Evolutionary conservation across 2,888 invertebrate genomes (phyloP).

Genomic region (Gortyna flavago): DNA sequence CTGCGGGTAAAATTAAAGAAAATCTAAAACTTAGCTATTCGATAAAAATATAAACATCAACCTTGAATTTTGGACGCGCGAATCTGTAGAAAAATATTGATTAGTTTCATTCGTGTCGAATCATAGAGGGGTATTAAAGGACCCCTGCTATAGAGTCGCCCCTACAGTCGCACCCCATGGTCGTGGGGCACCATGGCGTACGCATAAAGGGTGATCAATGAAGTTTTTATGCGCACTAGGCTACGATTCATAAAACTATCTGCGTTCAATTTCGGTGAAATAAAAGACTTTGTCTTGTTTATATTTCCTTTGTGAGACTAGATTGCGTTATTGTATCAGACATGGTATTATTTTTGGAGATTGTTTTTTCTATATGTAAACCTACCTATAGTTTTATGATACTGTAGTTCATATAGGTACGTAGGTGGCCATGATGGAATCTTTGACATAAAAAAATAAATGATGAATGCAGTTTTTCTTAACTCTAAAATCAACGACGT

Average conservation of each 20-base stretch:
- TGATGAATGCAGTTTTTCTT: background rate
- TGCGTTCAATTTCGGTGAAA: conserved; percentile 40
- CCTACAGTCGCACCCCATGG: conserved; percentile 54
- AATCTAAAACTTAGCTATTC: background rate
- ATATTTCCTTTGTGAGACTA: conserved; percentile 32
- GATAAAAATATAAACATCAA: conserved; percentile 6
- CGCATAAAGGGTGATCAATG: conserved; percentile 45
- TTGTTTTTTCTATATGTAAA: background rate
- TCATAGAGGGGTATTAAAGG: conserved; percentile 56
- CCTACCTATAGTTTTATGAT: background rate
- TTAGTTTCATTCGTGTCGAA: conserved; percentile 54
- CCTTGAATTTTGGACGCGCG: conserved; percentile 31
- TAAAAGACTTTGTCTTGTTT: conserved; percentile 25
- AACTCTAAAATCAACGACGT: background rate
- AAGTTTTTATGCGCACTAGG: conserved; percentile 37
- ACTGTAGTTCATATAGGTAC: background rate
- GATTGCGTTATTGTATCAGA: conserved; percentile 38
- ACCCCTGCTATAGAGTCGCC: conserved; percentile 54
- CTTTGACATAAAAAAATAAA: background rate
- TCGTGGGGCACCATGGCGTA: conserved; percentile 23
- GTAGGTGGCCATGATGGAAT: background rate
- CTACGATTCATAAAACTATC: conserved; percentile 47
- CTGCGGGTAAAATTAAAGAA: background rate
- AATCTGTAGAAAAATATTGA: conserved; percentile 58
- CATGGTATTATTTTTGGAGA: conserved; percentile 22